phyloP scores from a whole-genome alignment of 2,113 vertebrate species.

The Anser cygnoides region DNA sequence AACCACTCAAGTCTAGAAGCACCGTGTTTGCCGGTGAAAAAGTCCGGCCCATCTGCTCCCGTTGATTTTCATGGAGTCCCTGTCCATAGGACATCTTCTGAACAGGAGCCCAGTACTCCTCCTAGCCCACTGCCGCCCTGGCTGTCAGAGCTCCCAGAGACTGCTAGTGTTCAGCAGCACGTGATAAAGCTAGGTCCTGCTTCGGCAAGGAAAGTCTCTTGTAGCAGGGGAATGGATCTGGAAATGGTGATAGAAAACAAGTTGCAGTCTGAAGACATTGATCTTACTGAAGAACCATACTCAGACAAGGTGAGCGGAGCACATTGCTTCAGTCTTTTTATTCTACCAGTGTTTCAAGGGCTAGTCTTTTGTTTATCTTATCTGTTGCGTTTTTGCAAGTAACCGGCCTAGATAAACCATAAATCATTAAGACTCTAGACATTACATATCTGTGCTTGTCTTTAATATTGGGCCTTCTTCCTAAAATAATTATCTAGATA shows the following conservation, averaged over 20 bases:
- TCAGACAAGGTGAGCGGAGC: conserved; percentile 89
- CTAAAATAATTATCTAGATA: neutral
- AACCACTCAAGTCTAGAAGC: conserved; percentile 74
- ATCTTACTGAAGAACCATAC: conserved; percentile 96
- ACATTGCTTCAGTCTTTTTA: neutral
- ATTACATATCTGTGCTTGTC: neutral
- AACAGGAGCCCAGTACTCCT: conserved; percentile 75
- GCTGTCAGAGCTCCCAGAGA: conserved; percentile 79
- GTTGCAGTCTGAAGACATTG: conserved; percentile 87
- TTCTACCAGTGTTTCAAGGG: neutral
- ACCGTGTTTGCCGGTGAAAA: conserved; percentile 82
- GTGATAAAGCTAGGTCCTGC: conserved; percentile 83
- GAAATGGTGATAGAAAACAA: conserved; percentile 88
- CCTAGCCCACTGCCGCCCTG: conserved; percentile 83
- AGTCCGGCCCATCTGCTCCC: conserved; percentile 67
- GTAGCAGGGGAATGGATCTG: conserved; percentile 84
- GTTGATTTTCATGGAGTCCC: conserved; percentile 63
- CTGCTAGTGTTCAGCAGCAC: conserved; percentile 80
- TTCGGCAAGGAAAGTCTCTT: conserved; percentile 83
- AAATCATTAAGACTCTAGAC: neutral
- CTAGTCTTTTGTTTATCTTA: neutral
- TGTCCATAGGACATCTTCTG: conserved; percentile 49
- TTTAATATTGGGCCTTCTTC: neutral
- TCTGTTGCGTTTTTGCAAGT: neutral
- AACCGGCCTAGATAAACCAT: neutral